These are phyloP conservation scores for Amphipoea lucens DNA, from an alignment of 2,888 invertebrate genomes.

Conservation along the genomic window DNA sequence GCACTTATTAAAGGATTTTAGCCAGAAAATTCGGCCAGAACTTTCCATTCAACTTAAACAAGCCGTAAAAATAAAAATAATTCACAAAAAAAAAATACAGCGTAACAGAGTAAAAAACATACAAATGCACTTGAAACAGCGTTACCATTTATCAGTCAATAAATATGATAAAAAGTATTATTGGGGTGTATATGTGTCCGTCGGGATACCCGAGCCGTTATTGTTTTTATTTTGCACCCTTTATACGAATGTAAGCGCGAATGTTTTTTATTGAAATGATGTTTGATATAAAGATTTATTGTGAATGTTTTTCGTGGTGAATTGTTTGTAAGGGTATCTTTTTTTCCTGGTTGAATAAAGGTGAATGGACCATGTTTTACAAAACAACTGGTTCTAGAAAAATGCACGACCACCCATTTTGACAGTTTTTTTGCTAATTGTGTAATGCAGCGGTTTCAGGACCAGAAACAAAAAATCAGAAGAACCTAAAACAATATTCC, in stretches of 20 bases:
- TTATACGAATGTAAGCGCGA: conserved; percentile 80
- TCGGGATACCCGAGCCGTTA: conserved; percentile 81
- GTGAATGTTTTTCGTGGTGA: conserved; percentile 56
- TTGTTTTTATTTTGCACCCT: conserved; percentile 88
- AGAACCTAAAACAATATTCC: not conserved
- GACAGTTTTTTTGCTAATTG: not conserved
- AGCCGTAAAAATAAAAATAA: conserved; percentile 45
- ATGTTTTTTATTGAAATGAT: conserved; percentile 86
- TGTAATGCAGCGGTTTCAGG: not conserved
- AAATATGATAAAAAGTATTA: conserved; percentile 90
- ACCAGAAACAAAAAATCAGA: not conserved
- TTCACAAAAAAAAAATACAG: conserved; percentile 52
- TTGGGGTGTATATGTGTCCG: conserved; percentile 87
- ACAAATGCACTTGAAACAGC: conserved; percentile 85
- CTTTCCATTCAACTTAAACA: not conserved
- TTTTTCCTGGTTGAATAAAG: conserved; percentile 11
- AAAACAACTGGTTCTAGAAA: not conserved
- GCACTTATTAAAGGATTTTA: not conserved
- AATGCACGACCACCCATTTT: not conserved
- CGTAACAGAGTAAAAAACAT: conserved; percentile 75
- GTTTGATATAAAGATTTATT: conserved; percentile 86
- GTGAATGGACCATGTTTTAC: not conserved
- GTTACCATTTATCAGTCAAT: conserved; percentile 89
- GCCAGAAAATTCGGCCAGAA: not conserved
- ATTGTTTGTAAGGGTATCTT: conserved; percentile 37